Evolutionary conservation across 2,888 invertebrate genomes (phyloP).

Genomic region (Coecobrya sp.): DNA sequence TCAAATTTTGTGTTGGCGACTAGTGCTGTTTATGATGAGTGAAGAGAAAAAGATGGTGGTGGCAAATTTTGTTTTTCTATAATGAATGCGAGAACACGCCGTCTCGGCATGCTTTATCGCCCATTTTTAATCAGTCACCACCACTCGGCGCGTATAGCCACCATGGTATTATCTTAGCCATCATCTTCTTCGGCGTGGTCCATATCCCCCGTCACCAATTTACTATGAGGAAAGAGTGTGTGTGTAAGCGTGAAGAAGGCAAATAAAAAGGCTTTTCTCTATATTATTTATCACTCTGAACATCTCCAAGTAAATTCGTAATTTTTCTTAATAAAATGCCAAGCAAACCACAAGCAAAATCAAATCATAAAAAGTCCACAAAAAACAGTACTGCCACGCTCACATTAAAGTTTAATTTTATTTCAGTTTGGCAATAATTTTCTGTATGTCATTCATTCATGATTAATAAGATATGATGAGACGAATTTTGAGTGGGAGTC

Average conservation of each 20-base stretch:
- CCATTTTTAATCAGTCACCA: slow-evolving; percentile 31
- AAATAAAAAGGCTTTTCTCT: neutral
- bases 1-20: slow-evolving; percentile 12
- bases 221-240: neutral
- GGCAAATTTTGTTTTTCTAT: slow-evolving; percentile 46
- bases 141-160: neutral
- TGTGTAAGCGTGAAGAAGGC: neutral
- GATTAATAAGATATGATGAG: too few species aligned
- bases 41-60: neutral
- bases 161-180: neutral
- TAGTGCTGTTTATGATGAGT: neutral
- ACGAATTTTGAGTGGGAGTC: neutral
- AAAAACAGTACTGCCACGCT: too few species aligned
- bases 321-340: neutral
- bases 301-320: neutral
- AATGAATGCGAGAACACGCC: slow-evolving; percentile 65
- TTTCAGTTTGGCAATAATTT: neutral
- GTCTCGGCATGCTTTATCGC: slow-evolving; percentile 48
- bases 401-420: neutral
- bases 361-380: too few species aligned
- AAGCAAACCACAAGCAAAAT: neutral
- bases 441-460: neutral
- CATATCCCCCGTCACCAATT: neutral
- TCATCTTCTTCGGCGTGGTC: neutral
- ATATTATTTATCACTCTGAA: neutral